Conservation (phyloP, 2,113 vertebrate species). For the Hippolais icterina region DNA sequence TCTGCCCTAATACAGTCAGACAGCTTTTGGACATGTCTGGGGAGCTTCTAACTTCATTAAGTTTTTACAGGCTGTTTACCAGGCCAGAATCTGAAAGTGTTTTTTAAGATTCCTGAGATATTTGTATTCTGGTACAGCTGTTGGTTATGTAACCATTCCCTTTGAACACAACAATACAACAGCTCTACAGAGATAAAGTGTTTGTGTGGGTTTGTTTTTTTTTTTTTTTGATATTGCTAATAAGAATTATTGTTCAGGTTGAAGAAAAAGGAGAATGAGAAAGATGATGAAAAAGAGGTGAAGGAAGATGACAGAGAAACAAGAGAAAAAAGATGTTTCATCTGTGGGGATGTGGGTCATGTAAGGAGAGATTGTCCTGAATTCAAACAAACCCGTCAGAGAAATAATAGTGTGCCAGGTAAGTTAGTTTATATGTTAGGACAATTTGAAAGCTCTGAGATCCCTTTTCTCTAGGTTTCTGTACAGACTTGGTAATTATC, state of each 20-base stretch:
- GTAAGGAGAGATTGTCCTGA: constrained; percentile 95
- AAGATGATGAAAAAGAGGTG: constrained; percentile 87
- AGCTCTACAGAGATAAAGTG: background rate
- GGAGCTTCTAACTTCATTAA: background rate
- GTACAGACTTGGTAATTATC: background rate
- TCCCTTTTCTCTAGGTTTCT: background rate
- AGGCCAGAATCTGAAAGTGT: background rate
- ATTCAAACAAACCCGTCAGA: constrained; percentile 89
- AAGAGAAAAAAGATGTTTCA: constrained; percentile 94
- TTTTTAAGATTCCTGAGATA: background rate
- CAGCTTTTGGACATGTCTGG: background rate
- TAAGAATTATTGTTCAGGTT: constrained; percentile 77
- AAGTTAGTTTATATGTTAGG: background rate
- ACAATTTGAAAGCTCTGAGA: background rate
- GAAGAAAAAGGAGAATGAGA: constrained; percentile 96
- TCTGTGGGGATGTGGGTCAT: constrained; percentile 93
- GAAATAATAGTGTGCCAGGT: constrained; percentile 79
- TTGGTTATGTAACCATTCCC: background rate
- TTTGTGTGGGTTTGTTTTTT: background rate
- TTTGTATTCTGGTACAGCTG: background rate
- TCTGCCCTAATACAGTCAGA: background rate
- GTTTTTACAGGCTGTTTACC: background rate
- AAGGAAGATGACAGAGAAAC: constrained; percentile 92
- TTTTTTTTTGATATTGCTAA: constrained; percentile 43
- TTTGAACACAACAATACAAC: background rate